A percentile compares a stretch with the other conserved stretches of the same genome.
phyloP scores from a whole-genome alignment of 2,888 invertebrate species.

The Eupithecia tripunctaria region DNA sequence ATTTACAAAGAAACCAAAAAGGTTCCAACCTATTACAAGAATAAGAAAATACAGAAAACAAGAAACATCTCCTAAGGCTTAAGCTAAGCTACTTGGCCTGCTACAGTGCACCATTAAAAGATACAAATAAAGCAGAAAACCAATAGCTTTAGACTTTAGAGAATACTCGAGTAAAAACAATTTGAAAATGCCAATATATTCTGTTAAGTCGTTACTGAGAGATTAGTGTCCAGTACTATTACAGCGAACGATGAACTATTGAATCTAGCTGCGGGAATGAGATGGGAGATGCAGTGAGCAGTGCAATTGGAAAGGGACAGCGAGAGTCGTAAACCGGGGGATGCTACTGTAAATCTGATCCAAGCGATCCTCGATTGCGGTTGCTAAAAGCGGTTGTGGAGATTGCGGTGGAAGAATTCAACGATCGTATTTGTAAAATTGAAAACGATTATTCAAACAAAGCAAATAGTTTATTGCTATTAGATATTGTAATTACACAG shows the following conservation, averaged over 20 bases:
- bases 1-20: background rate
- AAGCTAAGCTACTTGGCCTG: background rate
- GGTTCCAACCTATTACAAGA: background rate
- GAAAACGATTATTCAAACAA: background rate
- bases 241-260: constrained; percentile 32
- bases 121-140: constrained; percentile 12
- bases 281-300: constrained; percentile 21
- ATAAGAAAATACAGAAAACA: background rate
- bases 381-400: constrained; percentile 18
- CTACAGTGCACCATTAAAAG: constrained; percentile 5
- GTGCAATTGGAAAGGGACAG: constrained; percentile 32
- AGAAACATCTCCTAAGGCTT: background rate
- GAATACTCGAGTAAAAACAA: constrained; percentile 14
- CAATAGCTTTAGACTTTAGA: constrained; percentile 7
- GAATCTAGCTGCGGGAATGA: constrained; percentile 28
- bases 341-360: constrained; percentile 45
- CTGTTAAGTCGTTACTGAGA: constrained; percentile 20
- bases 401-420: constrained; percentile 2
- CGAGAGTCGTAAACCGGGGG: constrained; percentile 39
- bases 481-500: too few relatives aligned
- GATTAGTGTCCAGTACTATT: constrained; percentile 33
- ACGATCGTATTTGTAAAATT: background rate
- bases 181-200: constrained; percentile 28
- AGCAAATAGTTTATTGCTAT: too few relatives aligned
- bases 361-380: constrained; percentile 43